A percentile compares a stretch with the other conserved stretches of the same genome.
These are phyloP conservation scores for Trinorchestia longiramus DNA, from an alignment of 1,140 invertebrate species.

Conservation along the genomic window DNA sequence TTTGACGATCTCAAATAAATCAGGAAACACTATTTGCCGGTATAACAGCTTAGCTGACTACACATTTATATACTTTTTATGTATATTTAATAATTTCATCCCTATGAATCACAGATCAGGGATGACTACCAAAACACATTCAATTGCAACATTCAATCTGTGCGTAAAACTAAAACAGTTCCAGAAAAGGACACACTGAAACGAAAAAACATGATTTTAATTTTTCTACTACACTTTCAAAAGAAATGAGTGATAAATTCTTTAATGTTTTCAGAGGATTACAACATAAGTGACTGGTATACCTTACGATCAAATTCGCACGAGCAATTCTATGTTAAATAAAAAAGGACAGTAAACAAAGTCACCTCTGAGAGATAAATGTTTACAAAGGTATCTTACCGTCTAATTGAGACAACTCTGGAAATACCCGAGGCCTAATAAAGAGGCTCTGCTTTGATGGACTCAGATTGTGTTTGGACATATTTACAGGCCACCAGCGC, in stretches of 20 bases:
- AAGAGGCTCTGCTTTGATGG: constrained; percentile 27
- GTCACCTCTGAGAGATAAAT: not conserved
- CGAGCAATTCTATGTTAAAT: not conserved
- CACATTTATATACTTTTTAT: too few species aligned
- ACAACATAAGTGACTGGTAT: not conserved
- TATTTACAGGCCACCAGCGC: not conserved
- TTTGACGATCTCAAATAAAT: too few species aligned
- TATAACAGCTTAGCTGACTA: too few species aligned
- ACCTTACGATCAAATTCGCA: not conserved
- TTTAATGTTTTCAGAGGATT: not conserved
- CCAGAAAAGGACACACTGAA: not conserved
- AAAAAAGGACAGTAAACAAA: not conserved
- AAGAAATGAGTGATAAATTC: not conserved
- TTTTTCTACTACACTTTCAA: not conserved
- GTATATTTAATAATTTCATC: too few species aligned
- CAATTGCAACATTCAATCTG: not conserved
- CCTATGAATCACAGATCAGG: too few species aligned
- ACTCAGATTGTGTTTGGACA: not conserved
- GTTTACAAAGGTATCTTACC: not conserved
- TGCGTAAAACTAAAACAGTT: not conserved
- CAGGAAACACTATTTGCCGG: too few species aligned
- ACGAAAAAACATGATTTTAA: not conserved
- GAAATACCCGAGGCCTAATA: not conserved
- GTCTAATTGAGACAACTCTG: not conserved
- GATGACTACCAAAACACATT: not conserved